These are phyloP conservation scores for Montipora capricornis DNA, from an alignment of 64 coral and sea anemone genomes.

Conservation along the genomic window DNA sequence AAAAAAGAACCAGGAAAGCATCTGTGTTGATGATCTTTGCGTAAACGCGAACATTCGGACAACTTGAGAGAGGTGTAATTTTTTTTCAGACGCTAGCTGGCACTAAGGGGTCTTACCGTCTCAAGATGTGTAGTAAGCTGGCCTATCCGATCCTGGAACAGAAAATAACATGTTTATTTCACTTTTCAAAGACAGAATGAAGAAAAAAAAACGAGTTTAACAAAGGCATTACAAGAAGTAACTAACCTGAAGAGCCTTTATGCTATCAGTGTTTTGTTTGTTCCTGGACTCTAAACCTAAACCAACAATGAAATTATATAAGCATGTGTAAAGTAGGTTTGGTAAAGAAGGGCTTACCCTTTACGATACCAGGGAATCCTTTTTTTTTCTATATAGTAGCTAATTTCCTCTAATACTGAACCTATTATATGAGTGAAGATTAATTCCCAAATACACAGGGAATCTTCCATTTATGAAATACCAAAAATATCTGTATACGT, in stretches of 20 bases:
- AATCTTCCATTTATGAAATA: no score
- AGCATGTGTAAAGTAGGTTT: neutral
- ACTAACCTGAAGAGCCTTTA: slow-evolving; percentile 70
- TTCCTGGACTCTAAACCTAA: slow-evolving; percentile 65
- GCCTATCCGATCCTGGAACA: slow-evolving; percentile 26
- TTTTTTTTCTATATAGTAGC: neutral
- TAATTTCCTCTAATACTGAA: no score
- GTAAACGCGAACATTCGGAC: neutral
- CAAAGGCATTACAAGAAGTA: no score
- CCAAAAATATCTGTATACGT: no score
- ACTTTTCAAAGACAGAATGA: neutral
- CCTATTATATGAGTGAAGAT: no score
- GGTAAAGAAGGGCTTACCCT: no score
- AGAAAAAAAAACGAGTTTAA: no score
- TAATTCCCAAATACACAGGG: no score
- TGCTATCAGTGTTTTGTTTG: slow-evolving; percentile 64
- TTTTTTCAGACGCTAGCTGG: neutral
- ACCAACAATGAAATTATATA: neutral
- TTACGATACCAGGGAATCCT: neutral
- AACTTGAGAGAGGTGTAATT: neutral
- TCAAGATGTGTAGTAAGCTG: slow-evolving; percentile 24
- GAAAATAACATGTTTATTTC: neutral
- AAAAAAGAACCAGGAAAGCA: no score
- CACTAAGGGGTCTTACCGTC: neutral
- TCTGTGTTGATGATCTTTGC: neutral